A percentile compares a stretch with the other conserved stretches of the same genome.
These are phyloP conservation scores for Cercopithecus neglectus DNA, from an alignment of 2,797 vertebrate genomes.

Conservation along the genomic window DNA sequence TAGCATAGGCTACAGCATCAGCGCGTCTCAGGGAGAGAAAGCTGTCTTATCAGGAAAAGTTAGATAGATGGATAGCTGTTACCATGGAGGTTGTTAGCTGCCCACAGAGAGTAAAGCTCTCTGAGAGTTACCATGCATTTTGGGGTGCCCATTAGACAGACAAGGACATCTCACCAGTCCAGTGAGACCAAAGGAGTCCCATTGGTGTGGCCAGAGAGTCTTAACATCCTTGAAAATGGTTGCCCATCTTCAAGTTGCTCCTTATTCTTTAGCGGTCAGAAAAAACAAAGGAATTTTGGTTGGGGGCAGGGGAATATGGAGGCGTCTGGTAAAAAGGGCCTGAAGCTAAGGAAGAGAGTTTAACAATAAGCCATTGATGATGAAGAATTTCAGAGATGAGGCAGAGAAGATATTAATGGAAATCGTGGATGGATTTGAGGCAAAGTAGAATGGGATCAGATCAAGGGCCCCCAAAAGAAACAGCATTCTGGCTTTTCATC, in stretches of 20 bases:
- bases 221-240: background rate
- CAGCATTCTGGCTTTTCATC: slow-evolving; percentile 30
- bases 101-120: background rate
- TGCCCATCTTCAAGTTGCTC: background rate
- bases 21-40: background rate
- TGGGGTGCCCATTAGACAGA: background rate
- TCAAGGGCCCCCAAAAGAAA: background rate
- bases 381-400: slow-evolving; percentile 53
- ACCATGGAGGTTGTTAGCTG: background rate
- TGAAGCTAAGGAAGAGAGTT: slow-evolving; percentile 64
- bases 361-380: slow-evolving; percentile 76
- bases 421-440: background rate
- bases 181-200: background rate
- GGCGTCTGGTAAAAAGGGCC: slow-evolving; percentile 56
- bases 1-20: background rate
- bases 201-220: background rate
- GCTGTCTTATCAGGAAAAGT: slow-evolving; percentile 28
- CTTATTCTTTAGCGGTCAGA: background rate
- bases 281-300: slow-evolving; percentile 22
- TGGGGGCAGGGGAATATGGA: background rate
- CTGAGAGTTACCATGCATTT: background rate
- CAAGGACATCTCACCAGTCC: background rate
- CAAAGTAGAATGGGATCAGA: background rate
- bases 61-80: background rate
- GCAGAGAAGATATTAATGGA: slow-evolving; percentile 57